Evolutionary conservation across 2,888 invertebrate species (phyloP).

Genomic region (Anthophora plumipes): DNA sequence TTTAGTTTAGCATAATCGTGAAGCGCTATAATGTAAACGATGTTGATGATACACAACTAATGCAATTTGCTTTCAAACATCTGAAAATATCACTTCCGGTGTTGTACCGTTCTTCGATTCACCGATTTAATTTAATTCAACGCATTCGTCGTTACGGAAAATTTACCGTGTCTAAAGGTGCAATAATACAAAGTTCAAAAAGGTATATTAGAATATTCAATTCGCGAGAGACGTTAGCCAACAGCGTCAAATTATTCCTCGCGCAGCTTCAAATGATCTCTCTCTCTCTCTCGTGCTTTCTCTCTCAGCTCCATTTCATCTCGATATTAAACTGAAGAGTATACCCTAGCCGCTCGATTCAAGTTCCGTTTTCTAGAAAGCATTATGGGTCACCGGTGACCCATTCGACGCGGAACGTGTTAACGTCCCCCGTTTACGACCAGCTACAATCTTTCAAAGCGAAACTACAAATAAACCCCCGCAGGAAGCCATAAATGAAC

Average conservation of each 20-base stretch:
- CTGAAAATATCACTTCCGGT: no score
- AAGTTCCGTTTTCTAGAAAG: not conserved
- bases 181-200: not conserved
- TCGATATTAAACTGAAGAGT: conserved; percentile 10
- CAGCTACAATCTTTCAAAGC: conserved; percentile 11
- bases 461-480: conserved; percentile 2
- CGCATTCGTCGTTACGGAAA: not conserved
- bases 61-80: no score
- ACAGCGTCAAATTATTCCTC: not conserved
- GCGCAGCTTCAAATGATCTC: no score
- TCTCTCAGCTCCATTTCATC: not conserved
- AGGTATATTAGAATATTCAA: not conserved
- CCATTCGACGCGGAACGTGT: conserved; percentile 14
- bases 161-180: no score
- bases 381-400: conserved; percentile 7
- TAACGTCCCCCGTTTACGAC: conserved; percentile 25
- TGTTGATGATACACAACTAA: no score
- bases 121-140: not conserved
- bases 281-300: no score
- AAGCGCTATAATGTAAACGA: no score
- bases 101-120: no score
- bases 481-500: not conserved
- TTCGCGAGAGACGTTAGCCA: not conserved
- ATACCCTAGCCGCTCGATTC: not conserved
- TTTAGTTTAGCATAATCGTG: no score